phyloP scores from a whole-genome alignment of 2,797 vertebrate genomes.

The Pelobates cultripes region DNA sequence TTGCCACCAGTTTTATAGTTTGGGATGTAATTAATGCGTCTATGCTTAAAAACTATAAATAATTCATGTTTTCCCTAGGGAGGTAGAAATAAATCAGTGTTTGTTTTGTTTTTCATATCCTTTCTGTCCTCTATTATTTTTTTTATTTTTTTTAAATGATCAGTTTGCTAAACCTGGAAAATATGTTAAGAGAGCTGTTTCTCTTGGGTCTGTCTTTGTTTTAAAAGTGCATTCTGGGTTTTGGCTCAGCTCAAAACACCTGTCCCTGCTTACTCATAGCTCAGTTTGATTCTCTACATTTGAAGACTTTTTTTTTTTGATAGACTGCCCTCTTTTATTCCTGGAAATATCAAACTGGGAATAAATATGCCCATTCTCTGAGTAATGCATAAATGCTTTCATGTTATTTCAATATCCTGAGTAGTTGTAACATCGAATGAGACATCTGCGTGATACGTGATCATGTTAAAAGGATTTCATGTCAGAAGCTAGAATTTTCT shows the following conservation, averaged over 20 bases:
- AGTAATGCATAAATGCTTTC: conserved; percentile 8
- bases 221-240: conserved; percentile 16
- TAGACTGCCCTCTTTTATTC: conserved; percentile 14
- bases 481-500: conserved; percentile 7
- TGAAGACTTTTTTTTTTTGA: conserved; percentile 1
- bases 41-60: conserved; percentile 32
- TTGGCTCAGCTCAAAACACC: conserved; percentile 26
- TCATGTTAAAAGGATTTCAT: conserved; percentile 9
- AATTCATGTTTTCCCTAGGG: conserved; percentile 38
- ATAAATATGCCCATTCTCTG: conserved; percentile 18
- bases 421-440: conserved; percentile 5
- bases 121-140: conserved; percentile 16
- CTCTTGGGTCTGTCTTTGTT: neutral
- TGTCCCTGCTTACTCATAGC: conserved; percentile 9
- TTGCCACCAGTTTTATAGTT: conserved; percentile 26
- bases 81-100: conserved; percentile 35
- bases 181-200: conserved; percentile 12
- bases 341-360: conserved; percentile 4
- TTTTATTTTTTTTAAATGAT: conserved; percentile 12
- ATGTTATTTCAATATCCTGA: conserved; percentile 9
- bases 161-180: conserved; percentile 18
- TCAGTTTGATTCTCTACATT: conserved; percentile 6
- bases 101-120: conserved; percentile 43
- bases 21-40: conserved; percentile 30
- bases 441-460: neutral